A percentile compares a stretch with the other conserved stretches of the same genome.
phyloP scores from a whole-genome alignment of 2,888 invertebrate species.

The Campoplex nolae region DNA sequence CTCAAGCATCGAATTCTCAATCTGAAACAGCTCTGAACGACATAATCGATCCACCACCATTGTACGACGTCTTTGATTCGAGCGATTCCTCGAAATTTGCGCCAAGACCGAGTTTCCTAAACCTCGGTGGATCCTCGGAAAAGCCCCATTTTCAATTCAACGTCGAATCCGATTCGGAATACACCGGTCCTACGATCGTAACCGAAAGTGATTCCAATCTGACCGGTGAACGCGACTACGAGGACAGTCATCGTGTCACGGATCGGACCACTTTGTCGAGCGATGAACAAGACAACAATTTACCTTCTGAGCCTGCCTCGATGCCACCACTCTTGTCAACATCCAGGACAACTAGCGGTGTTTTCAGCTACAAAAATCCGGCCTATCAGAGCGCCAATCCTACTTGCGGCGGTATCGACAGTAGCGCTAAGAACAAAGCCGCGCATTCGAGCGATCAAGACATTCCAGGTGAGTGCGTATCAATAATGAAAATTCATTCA shows the following conservation, averaged over 20 bases:
- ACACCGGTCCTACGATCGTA: conserved; percentile 86
- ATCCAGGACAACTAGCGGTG: conserved; percentile 80
- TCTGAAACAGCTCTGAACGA: conserved; percentile 78
- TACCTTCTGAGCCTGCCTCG: conserved; percentile 86
- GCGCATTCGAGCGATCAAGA: conserved; percentile 85
- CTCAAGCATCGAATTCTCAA: conserved; percentile 80
- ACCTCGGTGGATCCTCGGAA: conserved; percentile 88
- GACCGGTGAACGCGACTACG: conserved; percentile 84
- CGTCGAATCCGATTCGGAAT: conserved; percentile 74
- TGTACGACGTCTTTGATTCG: conserved; percentile 80
- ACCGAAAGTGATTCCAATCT: conserved; percentile 85
- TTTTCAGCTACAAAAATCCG: conserved; percentile 90
- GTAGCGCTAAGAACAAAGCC: conserved; percentile 65
- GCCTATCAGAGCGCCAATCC: conserved; percentile 92
- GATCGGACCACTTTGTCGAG: conserved; percentile 81
- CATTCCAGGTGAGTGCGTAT: conserved; percentile 81
- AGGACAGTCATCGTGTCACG: conserved; percentile 82
- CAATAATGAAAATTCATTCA: background rate
- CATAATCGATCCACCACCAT: conserved; percentile 81
- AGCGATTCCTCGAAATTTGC: conserved; percentile 81
- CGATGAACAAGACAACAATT: conserved; percentile 82
- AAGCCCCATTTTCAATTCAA: conserved; percentile 90
- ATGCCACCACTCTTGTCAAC: conserved; percentile 86
- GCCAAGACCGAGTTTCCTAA: conserved; percentile 87
- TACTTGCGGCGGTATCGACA: conserved; percentile 77